Conservation (phyloP, 1,140 invertebrate genomes). For the Cepaea nemoralis region DNA sequence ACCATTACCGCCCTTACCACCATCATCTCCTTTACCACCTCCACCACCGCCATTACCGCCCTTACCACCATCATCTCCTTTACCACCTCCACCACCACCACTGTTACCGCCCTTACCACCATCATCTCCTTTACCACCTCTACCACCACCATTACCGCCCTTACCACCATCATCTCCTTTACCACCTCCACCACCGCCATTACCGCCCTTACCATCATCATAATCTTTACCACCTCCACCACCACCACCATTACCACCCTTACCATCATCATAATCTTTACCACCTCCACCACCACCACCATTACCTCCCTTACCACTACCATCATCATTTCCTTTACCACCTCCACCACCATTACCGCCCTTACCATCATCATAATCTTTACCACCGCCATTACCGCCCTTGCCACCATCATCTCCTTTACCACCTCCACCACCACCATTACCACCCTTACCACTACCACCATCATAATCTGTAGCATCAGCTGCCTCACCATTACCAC, state of each 20-base stretch:
- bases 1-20: not conserved
- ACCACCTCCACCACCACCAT: not conserved
- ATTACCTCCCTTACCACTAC: not conserved
- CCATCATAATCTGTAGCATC: not conserved
- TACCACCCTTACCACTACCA: not conserved
- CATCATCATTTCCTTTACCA: not conserved
- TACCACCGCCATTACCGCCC: not conserved
- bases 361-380: not conserved
- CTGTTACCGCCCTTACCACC: not conserved
- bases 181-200: not conserved
- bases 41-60: not conserved
- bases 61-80: not conserved
- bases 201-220: not conserved
- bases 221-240: not conserved
- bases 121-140: not conserved
- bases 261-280: not conserved
- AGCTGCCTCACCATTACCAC: not conserved
- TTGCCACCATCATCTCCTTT: not conserved
- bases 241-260: not conserved
- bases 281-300: not conserved
- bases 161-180: not conserved
- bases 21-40: not conserved
- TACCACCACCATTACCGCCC: not conserved
- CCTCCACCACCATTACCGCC: not conserved
- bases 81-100: not conserved